Evolutionary conservation across 1,140 invertebrate genomes (phyloP).

Genomic region (Lerema accius): DNA sequence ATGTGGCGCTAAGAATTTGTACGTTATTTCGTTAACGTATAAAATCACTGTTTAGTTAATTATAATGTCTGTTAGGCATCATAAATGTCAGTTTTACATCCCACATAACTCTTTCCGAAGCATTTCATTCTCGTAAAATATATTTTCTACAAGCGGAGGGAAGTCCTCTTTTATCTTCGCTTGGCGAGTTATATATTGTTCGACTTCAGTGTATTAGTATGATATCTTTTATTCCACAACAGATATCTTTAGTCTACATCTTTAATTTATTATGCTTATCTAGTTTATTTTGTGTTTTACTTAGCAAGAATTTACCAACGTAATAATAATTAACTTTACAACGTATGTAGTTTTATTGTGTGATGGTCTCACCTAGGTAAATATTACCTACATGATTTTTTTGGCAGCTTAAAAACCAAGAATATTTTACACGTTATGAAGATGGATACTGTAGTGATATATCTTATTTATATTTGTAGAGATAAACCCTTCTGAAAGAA

Average conservation of each 20-base stretch:
- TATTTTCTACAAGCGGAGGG: constrained; percentile 51
- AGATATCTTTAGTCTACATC: constrained; percentile 27
- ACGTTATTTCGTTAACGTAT: constrained; percentile 54
- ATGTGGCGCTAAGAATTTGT: constrained; percentile 60
- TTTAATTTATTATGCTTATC: constrained; percentile 33
- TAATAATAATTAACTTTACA: no score
- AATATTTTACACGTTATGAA: no score
- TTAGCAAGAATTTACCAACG: no score
- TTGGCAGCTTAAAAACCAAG: no score
- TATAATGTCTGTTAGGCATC: constrained; percentile 59
- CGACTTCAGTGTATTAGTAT: constrained; percentile 42
- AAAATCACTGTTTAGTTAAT: constrained; percentile 67
- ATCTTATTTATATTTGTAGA: no score
- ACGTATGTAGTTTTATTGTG: no score
- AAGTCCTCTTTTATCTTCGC: constrained; percentile 54
- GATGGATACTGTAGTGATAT: no score
- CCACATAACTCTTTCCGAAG: constrained; percentile 62
- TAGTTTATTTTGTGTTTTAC: constrained; percentile 20
- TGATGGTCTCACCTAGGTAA: no score
- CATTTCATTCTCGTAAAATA: constrained; percentile 53
- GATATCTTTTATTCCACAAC: constrained; percentile 47
- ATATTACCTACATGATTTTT: no score
- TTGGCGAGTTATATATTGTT: constrained; percentile 52
- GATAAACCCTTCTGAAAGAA: no score
- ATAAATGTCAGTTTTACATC: constrained; percentile 70